Conservation (phyloP, 2,113 vertebrate species). For the Peromyscus leucopus region DNA sequence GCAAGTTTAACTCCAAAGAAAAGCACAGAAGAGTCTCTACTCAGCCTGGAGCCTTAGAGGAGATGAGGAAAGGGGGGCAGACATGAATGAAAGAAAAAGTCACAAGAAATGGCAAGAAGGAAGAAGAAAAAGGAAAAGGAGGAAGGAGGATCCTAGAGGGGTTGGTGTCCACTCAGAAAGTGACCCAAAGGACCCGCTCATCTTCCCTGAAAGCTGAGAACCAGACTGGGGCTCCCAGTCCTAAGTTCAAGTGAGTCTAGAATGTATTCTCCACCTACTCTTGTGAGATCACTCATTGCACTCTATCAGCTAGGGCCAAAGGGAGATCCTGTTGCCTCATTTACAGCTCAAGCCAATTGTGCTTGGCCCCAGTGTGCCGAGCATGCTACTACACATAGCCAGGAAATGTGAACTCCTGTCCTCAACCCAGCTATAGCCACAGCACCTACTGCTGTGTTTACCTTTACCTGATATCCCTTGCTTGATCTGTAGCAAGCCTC, state of each 20-base stretch:
- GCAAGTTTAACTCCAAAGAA: neutral
- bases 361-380: neutral
- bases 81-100: neutral
- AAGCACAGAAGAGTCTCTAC: neutral
- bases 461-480: neutral
- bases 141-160: neutral
- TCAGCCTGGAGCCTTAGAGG: neutral
- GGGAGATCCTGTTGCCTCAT: neutral
- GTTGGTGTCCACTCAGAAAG: neutral
- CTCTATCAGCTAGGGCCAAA: neutral
- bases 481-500: neutral
- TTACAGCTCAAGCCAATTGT: neutral
- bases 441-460: neutral
- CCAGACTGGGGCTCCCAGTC: neutral
- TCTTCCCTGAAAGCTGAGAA: neutral
- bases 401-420: neutral
- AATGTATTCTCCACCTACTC: neutral
- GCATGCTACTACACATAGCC: neutral
- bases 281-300: neutral
- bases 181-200: neutral
- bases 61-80: neutral
- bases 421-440: accelerated
- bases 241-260: neutral
- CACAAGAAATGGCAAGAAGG: neutral
- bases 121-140: neutral